These are phyloP conservation scores for Saimiri boliviensis DNA, from an alignment of 2,113 vertebrate species.

Conservation along the genomic window DNA sequence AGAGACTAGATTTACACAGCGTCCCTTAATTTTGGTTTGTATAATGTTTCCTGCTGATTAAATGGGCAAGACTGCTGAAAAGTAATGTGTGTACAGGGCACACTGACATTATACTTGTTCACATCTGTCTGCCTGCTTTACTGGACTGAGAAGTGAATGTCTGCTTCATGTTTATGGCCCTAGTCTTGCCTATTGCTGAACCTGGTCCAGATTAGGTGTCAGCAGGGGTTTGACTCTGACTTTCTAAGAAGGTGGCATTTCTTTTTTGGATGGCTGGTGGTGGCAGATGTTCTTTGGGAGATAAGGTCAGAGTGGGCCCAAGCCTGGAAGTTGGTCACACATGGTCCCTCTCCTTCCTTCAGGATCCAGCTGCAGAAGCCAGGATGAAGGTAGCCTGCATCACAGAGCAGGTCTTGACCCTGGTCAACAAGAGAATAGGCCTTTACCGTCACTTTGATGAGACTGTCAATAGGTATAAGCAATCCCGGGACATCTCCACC, in stretches of 20 bases:
- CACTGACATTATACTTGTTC: background rate
- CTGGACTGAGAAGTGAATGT: background rate
- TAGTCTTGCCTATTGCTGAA: background rate
- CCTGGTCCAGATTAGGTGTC: background rate
- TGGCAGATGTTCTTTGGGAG: background rate
- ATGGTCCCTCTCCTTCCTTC: background rate
- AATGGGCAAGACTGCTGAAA: background rate
- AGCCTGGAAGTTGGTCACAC: background rate
- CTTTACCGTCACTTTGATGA: slow-evolving; percentile 98
- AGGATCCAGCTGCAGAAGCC: slow-evolving; percentile 98
- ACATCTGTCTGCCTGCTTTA: fast-evolving
- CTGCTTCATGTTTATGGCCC: background rate
- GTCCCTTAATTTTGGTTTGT: background rate
- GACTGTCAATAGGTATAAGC: slow-evolving; percentile 97
- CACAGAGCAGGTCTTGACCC: slow-evolving; percentile 96
- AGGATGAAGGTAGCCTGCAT: slow-evolving; percentile 99
- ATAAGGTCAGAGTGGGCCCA: background rate
- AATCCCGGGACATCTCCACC: slow-evolving; percentile 93
- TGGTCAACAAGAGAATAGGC: slow-evolving; percentile 97
- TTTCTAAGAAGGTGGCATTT: background rate
- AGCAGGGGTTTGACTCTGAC: background rate
- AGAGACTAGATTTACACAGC: background rate
- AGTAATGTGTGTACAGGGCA: background rate
- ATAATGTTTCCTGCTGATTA: background rate
- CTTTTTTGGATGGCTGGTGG: background rate